These are phyloP conservation scores for Drosophila ezoana DNA, from an alignment of 2,888 invertebrate species.

Conservation along the genomic window DNA sequence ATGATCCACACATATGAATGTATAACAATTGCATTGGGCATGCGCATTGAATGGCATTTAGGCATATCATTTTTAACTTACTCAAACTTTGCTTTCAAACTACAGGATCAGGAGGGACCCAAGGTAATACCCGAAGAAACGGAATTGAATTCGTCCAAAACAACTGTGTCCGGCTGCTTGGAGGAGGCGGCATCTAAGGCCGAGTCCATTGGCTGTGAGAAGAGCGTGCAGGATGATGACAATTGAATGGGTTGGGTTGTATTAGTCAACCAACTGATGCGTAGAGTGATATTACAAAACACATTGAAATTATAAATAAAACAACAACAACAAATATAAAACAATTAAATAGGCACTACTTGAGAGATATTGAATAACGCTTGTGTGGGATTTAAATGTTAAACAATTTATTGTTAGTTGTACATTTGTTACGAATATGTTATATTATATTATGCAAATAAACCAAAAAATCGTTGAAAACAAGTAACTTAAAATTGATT, in stretches of 20 bases:
- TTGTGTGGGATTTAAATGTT: slow-evolving; percentile 36
- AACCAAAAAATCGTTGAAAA: slow-evolving; percentile 31
- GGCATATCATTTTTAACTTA: neutral
- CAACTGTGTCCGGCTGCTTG: slow-evolving; percentile 59
- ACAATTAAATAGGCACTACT: slow-evolving; percentile 11
- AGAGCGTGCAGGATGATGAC: slow-evolving; percentile 68
- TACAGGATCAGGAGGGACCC: slow-evolving; percentile 85
- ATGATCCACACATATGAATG: neutral
- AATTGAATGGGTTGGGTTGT: slow-evolving; percentile 27
- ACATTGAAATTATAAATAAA: slow-evolving; percentile 24
- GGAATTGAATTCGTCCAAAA: slow-evolving; percentile 78
- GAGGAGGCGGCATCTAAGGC: slow-evolving; percentile 47
- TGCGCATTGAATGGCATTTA: slow-evolving; percentile 2
- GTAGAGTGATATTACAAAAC: slow-evolving; percentile 69
- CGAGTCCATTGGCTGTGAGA: slow-evolving; percentile 63
- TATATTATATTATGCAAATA: slow-evolving; percentile 40
- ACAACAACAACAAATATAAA: slow-evolving; percentile 6
- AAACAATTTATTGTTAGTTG: slow-evolving; percentile 45
- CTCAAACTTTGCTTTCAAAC: neutral
- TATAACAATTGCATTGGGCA: slow-evolving; percentile 31
- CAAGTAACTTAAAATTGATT: neutral
- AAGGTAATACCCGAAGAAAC: slow-evolving; percentile 88
- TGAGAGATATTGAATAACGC: slow-evolving; percentile 2
- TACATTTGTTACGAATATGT: slow-evolving; percentile 40
- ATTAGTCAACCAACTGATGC: slow-evolving; percentile 34